Base-by-base conservation (phyloP, 53 echinoderm and acorn worm genomes). In the Astropecten irregularis region DNA sequence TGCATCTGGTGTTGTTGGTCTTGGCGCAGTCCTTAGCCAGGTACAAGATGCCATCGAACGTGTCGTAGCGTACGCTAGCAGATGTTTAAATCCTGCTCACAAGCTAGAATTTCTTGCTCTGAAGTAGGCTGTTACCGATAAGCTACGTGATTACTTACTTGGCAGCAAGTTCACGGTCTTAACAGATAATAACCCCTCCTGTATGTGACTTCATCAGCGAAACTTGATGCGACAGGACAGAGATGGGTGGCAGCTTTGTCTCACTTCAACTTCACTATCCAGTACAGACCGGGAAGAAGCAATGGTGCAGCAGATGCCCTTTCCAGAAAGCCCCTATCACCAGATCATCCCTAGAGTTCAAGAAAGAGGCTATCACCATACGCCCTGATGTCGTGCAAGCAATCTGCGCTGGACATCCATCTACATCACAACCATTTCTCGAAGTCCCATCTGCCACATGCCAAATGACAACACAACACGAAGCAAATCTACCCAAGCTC, bases 1-100 rank as follows among this genome's bases (percentile, higher is more conserved):
- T 63, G 86, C 86, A 5, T 86, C 86, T 22, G 33, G 60, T 26
- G 65, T 44, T 29, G 86, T 44, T 29, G 86, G 86, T 0, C 64
- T 65, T 28, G 86, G 86, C 16, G 86, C 86, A 14, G 76, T 86
- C 34, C 67, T 86, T 2, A 65, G 40, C 8, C 86, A 86, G 48
- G 26, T 62, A 11, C 66, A 76, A 49, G 39, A 76, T 3, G 86
- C 66, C n/a, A 22, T 9, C 19, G 86, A 86, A 34, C 44, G 76
- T 15, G 77, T 86, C n/a, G 53, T 86, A 16, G 86, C 86, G 1
- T 86, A 64, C 40, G 86, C 67, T 0, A 86, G 86, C 44, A 65
- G 55, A 62, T 27, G 76, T 27, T 48, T 84, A 37, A 66, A 71
- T 16, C 71, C 85, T 20, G 85, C 85, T 26, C 85, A 73, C 30